Evolutionary conservation across 2,888 invertebrate species (phyloP), one percentile per base, ranked within the genome.

Genomic region (Cephus nigrinus): DNA sequence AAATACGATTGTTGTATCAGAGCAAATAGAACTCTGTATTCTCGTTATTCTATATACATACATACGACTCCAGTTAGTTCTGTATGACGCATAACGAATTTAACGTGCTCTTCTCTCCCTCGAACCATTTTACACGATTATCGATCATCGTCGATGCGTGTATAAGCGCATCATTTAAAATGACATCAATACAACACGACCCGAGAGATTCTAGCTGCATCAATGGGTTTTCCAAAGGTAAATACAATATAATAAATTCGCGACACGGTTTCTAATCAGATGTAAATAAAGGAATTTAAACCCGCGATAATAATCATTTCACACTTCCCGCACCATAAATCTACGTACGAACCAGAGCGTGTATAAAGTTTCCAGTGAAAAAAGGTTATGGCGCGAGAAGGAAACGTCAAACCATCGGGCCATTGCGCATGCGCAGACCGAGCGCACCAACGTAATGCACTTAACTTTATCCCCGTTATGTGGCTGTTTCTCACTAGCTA

Each of bases 401-500:
- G 9, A 55, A 55, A 55, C 55, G 55, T 55, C 55, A 55, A 15
- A 55, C 55, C 9, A 1, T 76, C 73, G 78, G 80, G 82, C 83
- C 81, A 83, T 85, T 84, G 82, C 85, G 82, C 75, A 82, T 81
- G 83, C 82, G 82, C 75, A 79, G 80, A 79, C 80, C 80, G 75
- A 79, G 76, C 79, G 81, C 80, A 82, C 80, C 82, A 85, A 76
- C 83, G 82, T 85, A 86, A 85, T 85, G 84, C 85, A 85, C 86
- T 86, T 85, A 84, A 81, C 82, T 81, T 84, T 86, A 85, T 85
- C 85, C 85, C 85, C 85, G 80, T 80, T 82, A 81, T 79, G 36
- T 31, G 34, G 30, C 76, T 55, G 55, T 23, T 55, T 76, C 77
- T 77, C 79, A 40, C 55, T 69, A 68, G 76, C 73, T 81, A 68